Conservation (phyloP, 2,797 vertebrate species). For the Podarcis siculus region DNA sequence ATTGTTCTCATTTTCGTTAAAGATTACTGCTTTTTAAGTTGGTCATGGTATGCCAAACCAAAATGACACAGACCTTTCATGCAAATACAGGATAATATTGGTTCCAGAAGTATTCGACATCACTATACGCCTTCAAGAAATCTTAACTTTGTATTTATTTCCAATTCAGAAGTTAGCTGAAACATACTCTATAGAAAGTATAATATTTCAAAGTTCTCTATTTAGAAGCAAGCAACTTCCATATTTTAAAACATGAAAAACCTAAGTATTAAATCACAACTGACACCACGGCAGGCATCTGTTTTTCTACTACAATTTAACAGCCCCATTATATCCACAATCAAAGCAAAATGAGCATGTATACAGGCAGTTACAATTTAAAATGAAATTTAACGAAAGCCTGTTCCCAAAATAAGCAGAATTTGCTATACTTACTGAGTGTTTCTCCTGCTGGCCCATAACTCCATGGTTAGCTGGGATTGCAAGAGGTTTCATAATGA, state of each 20-base stretch:
- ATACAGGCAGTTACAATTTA: conserved; percentile 57
- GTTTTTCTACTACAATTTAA: conserved; percentile 16
- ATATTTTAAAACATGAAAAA: conserved; percentile 45
- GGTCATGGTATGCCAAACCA: conserved; percentile 30
- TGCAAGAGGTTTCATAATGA: conserved; percentile 99
- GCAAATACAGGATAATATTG: conserved; percentile 36
- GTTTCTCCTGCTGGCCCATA: conserved; percentile 96
- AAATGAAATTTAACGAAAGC: conserved; percentile 67
- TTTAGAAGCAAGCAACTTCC: conserved; percentile 52
- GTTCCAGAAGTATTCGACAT: conserved; percentile 39
- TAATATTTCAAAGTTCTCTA: conserved; percentile 18
- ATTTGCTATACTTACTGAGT: conserved; percentile 90
- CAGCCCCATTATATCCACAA: conserved; percentile 24
- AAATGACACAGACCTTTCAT: background rate
- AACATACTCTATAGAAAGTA: conserved; percentile 6
- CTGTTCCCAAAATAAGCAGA: conserved; percentile 70
- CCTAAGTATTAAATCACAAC: conserved; percentile 38
- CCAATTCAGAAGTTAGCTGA: conserved; percentile 30
- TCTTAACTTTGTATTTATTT: conserved; percentile 51
- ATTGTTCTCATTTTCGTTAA: conserved; percentile 54
- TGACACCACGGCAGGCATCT: conserved; percentile 42
- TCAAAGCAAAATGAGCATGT: conserved; percentile 59
- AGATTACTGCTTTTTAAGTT: conserved; percentile 64
- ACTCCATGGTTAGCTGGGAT: conserved; percentile 95
- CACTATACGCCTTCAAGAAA: conserved; percentile 32